Base-by-base conservation (phyloP, 2,797 vertebrate species). In the Acanthurus tractus region DNA sequence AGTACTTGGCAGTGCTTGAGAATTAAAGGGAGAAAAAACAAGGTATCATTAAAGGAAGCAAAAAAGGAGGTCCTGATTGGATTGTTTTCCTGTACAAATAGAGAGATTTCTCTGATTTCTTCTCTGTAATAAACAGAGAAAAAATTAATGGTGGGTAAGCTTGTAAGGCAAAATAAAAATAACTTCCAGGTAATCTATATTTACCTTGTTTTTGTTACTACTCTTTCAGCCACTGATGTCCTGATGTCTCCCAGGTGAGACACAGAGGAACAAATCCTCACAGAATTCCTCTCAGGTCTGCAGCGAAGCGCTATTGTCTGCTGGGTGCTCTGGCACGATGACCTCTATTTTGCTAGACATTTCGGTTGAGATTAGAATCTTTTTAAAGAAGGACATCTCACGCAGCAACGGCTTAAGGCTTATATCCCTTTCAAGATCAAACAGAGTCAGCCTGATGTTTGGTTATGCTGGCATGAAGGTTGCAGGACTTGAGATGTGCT, bases 391-490 rank as follows among this genome's bases (percentile, higher is more conserved):
- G 87, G 93, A 93, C 90, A 89, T 89, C 87, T 92, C 89, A 86
- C 88, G 88, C 87, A 83, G 86, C 73, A 89, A 78, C 72, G 86
- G 89, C 85, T 92, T 89, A 86, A 87, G 91, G 87, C 89, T 88
- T 92, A 86, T 89, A 90, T 94, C 90, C 91, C 88, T 90, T 92
- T 92, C 89, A 89, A 93, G 93, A 93, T 94, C 90, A 93, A 94
- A 93, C 88, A 75, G 70, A 89, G 86, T 76, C 82, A 75, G 85
- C 55, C 84, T 78, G 70, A 85, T 88, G 91, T 93, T 93, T 93
- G 89, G 90, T 86, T 84, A 76, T 70, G 61, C 84, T 70, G 72
- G 80, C 79, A 67, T 79, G 86, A 82, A 89, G 87, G 89, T 91
- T 86, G 82, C 78, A 74, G 65, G 79, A 87, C 82, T 53, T 12